A percentile compares a stretch with the other conserved stretches of the same genome.
Evolutionary conservation across 2,888 invertebrate species (phyloP).

Genomic region (Villa cingulata): DNA sequence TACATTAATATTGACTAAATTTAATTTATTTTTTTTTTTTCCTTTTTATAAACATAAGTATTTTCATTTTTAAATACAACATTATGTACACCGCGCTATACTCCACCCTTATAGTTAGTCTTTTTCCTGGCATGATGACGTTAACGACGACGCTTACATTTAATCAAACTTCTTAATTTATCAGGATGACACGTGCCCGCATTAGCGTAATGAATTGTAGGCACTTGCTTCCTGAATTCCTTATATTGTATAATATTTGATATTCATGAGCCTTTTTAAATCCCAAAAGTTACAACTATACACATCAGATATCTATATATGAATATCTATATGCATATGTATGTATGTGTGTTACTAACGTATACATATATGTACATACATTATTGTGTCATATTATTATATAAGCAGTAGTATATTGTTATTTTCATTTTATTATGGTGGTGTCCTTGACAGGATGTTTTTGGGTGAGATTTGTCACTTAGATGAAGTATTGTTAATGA

Average conservation of each 20-base stretch:
- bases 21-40: too few species aligned
- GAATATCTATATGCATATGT: too few species aligned
- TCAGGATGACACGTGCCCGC: constrained; percentile 21
- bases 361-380: too few species aligned
- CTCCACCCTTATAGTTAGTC: constrained; percentile 5
- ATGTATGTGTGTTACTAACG: too few species aligned
- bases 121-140: neutral
- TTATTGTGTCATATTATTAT: too few species aligned
- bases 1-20: too few species aligned
- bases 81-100: neutral
- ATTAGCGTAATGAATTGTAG: constrained; percentile 21
- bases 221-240: constrained; percentile 10
- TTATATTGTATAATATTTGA: neutral
- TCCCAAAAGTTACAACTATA: too few species aligned
- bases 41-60: too few species aligned
- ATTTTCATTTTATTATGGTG: neutral
- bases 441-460: constrained; percentile 4
- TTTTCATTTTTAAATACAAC: too few species aligned
- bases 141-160: constrained; percentile 9
- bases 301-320: neutral
- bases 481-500: constrained; percentile 7
- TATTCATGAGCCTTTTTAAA: neutral
- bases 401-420: too few species aligned
- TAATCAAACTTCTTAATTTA: constrained; percentile 21
- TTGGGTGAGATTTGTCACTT: constrained; percentile 3